Conservation (phyloP, 2,113 vertebrate genomes). For the Microcebus tavaratra region DNA sequence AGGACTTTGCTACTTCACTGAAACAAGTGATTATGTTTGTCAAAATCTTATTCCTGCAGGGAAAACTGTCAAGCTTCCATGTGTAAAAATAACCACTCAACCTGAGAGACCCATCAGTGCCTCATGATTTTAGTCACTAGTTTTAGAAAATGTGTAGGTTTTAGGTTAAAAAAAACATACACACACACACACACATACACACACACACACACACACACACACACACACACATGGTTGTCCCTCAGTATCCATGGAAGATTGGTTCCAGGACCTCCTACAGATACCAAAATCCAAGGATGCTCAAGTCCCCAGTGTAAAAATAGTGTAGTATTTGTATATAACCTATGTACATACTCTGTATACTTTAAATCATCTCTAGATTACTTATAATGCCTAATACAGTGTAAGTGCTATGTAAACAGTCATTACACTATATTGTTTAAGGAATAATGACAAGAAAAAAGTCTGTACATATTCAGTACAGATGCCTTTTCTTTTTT, state of each 20-base stretch:
- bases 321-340: background rate
- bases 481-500: background rate
- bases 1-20: background rate
- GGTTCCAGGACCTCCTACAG: background rate
- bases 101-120: background rate
- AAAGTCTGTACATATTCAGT: background rate
- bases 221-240: background rate
- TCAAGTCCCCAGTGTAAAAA: background rate
- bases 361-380: background rate
- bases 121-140: background rate
- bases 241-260: background rate
- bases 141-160: background rate
- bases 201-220: background rate
- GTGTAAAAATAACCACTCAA: background rate
- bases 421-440: background rate
- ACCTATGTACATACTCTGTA: background rate
- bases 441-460: background rate
- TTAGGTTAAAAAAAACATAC: background rate
- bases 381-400: background rate
- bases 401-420: background rate
- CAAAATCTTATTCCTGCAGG: background rate
- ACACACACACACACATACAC: background rate
- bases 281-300: background rate
- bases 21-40: background rate
- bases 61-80: background rate